These are phyloP conservation scores for Hozukius guyotensis DNA, from an alignment of 2,797 vertebrate species.

Conservation along the genomic window DNA sequence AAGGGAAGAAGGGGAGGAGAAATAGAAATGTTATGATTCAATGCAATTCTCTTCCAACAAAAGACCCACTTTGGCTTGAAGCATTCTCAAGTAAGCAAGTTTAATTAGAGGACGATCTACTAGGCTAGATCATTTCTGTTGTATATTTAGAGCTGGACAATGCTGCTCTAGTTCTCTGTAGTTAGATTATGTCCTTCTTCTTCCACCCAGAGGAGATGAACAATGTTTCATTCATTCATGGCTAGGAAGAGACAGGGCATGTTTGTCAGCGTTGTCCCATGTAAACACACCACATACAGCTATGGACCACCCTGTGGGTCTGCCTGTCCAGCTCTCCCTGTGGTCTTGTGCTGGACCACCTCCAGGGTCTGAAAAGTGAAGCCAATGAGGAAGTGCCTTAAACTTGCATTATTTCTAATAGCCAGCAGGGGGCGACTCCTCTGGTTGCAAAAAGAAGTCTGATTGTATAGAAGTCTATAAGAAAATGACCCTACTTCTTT, in stretches of 20 bases:
- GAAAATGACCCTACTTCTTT: too few relatives aligned
- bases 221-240: slow-evolving; percentile 43
- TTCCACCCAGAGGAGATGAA: slow-evolving; percentile 25
- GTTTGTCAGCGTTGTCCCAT: slow-evolving; percentile 14
- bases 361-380: not conserved
- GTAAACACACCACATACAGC: slow-evolving; percentile 3
- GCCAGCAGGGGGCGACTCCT: too few relatives aligned
- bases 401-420: too few relatives aligned
- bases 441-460: too few relatives aligned
- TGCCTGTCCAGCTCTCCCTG: not conserved
- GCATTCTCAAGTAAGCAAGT: not conserved
- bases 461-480: too few relatives aligned
- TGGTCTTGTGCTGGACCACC: not conserved
- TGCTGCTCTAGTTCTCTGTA: not conserved
- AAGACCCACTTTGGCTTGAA: slow-evolving; percentile 4
- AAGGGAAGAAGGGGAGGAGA: not conserved
- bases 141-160: slow-evolving; percentile 16
- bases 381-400: too few relatives aligned
- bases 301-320: not conserved
- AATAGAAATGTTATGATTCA: slow-evolving; percentile 1
- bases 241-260: not conserved
- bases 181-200: slow-evolving; percentile 6
- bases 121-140: not conserved
- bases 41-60: not conserved
- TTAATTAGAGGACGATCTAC: not conserved